Conservation (phyloP, 1,140 invertebrate species). For the Mizuhopecten yessoensis region DNA sequence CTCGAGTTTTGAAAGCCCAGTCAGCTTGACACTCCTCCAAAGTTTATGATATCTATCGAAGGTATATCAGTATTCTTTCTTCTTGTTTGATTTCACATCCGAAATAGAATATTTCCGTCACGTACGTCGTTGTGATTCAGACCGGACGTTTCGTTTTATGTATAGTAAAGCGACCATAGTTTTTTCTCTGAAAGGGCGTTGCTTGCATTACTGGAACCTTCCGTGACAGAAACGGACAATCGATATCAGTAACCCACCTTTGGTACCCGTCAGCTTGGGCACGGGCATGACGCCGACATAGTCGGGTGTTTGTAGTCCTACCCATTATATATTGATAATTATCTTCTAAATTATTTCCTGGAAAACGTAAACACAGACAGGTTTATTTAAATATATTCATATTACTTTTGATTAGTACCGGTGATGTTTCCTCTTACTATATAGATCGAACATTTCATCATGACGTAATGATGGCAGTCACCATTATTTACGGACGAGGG, state of each 20-base stretch:
- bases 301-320: too few relatives aligned
- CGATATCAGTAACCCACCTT: too few relatives aligned
- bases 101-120: not conserved
- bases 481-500: not conserved
- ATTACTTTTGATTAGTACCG: not conserved
- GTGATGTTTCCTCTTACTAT: not conserved
- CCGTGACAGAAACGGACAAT: not conserved
- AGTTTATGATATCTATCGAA: too few relatives aligned
- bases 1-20: not conserved
- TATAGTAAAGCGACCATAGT: not conserved
- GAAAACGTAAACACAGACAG: not conserved
- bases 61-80: not conserved
- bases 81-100: not conserved
- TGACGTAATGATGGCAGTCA: not conserved
- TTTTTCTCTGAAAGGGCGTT: not conserved
- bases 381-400: constrained; percentile 19
- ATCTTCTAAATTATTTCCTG: constrained; percentile 9
- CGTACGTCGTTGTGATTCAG: not conserved
- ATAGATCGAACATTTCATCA: not conserved
- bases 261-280: too few relatives aligned
- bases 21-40: not conserved
- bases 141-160: not conserved
- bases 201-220: not conserved
- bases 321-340: not conserved
- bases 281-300: too few relatives aligned